Evolutionary conservation across 2,797 vertebrate genomes (phyloP), one percentile per base, ranked within the genome.

Genomic region (Valencia hispanica): DNA sequence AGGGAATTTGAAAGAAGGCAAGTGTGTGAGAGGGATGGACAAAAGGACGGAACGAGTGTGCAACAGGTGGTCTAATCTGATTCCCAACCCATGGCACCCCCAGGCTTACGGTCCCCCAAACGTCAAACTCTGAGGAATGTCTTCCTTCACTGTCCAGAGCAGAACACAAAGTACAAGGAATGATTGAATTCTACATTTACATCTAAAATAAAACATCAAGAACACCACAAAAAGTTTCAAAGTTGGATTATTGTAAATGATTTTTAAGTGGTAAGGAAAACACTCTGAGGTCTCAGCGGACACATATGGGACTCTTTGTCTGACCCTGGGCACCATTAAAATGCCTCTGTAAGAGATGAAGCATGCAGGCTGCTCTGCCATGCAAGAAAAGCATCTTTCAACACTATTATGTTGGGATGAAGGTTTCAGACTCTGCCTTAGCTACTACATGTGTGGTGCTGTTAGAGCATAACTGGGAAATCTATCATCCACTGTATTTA

Each of bases 31-130:
- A 84, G 72, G 68, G 74, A 72, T n/a, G 84, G 88, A 90, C 87
- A 84, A 91, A 86, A 79, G 57, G 68, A 65, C 86, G 83, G 75
- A 78, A 81, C 74, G 71, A 59, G 76, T 41, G 75, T 79, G 82
- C 89, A 94, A 95, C 94, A 94, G 94, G 93, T 94, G 94, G 91
- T 90, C 90, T 88, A 94, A 92, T 94, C 92, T 90, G 84, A 81
- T 7, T 70, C 85, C 88, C 87, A 78, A 57, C 84, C 90, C 89
- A 53, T 68, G 50, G 63, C 78, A 75, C 86, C 78, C 85, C 20
- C 0, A 68, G 70, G 55, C 79, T 80, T 77, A 77, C 77, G 77
- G 53, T 78, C 72, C 80, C 87, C 75, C 81, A 84, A 74, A 87
- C 79, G 81, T 66, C 82, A 84, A 75, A 88, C 81, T 87, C 79